These are phyloP conservation scores for Stichodactyla mertensii DNA, from an alignment of 64 coral and sea anemone species.

Conservation along the genomic window DNA sequence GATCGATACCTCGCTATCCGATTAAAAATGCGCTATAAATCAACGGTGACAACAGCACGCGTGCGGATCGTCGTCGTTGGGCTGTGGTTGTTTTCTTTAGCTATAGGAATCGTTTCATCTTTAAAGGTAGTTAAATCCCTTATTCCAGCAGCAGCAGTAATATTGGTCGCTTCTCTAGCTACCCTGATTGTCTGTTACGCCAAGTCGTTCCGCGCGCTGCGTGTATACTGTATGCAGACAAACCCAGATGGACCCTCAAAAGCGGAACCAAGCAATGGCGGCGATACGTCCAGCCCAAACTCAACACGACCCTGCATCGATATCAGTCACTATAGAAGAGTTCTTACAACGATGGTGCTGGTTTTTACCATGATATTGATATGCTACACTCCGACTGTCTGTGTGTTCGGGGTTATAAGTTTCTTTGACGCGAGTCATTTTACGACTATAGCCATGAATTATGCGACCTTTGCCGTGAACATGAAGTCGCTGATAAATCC, in stretches of 20 bases:
- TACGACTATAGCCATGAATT: neutral
- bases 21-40: conserved; percentile 1
- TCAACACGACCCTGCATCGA: neutral
- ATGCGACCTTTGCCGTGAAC: neutral
- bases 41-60: neutral
- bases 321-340: neutral
- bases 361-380: neutral
- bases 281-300: neutral
- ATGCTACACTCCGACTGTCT: neutral
- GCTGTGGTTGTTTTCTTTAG: neutral
- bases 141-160: neutral
- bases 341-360: neutral
- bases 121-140: neutral
- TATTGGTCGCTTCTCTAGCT: neutral
- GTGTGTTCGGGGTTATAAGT: neutral
- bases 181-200: neutral
- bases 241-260: neutral
- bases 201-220: neutral
- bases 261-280: neutral
- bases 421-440: neutral
- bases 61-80: neutral
- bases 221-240: neutral
- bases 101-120: neutral
- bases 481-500: neutral
- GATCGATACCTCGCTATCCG: neutral